Conservation (phyloP, 2,797 vertebrate genomes). For the Anguilla megastoma region DNA sequence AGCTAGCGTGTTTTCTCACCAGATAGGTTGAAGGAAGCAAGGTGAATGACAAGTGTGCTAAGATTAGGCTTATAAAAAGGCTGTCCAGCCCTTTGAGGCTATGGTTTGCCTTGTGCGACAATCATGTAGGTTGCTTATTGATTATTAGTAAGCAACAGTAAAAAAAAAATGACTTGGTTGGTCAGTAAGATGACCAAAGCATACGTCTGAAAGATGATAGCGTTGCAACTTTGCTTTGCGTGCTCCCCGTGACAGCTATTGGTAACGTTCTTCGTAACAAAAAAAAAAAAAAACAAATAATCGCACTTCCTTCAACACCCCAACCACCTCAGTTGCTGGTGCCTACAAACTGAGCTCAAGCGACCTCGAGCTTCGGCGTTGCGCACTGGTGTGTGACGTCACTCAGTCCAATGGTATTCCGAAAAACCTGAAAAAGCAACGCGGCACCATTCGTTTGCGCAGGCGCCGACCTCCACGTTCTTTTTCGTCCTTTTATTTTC, state of each 20-base stretch:
- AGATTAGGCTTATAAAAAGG: not conserved
- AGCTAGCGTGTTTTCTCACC: not conserved
- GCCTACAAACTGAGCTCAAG: not conserved
- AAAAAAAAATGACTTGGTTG: not conserved
- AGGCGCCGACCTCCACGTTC: not conserved
- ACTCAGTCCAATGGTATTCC: constrained; percentile 5
- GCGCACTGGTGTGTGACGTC: not conserved
- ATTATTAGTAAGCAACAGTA: not conserved
- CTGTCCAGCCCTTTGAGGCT: not conserved
- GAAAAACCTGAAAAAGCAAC: constrained; percentile 14
- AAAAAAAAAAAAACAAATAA: constrained; percentile 3
- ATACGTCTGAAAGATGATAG: not conserved
- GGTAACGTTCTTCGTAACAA: not conserved
- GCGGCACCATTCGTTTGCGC: not conserved
- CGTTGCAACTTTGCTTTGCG: not conserved
- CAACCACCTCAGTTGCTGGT: not conserved
- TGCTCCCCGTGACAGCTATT: not conserved
- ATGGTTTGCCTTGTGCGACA: not conserved
- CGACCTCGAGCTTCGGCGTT: not conserved
- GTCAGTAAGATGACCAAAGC: not conserved
- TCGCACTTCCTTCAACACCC: not conserved
- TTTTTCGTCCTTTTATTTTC: not conserved
- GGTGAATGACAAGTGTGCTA: not conserved
- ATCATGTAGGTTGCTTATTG: constrained; percentile 15
- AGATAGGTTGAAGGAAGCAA: not conserved